Percentiles rank a stretch among this genome's conserved stretches.
phyloP scores from a whole-genome alignment of 2,113 vertebrate genomes.

The Zosterops lateralis region DNA sequence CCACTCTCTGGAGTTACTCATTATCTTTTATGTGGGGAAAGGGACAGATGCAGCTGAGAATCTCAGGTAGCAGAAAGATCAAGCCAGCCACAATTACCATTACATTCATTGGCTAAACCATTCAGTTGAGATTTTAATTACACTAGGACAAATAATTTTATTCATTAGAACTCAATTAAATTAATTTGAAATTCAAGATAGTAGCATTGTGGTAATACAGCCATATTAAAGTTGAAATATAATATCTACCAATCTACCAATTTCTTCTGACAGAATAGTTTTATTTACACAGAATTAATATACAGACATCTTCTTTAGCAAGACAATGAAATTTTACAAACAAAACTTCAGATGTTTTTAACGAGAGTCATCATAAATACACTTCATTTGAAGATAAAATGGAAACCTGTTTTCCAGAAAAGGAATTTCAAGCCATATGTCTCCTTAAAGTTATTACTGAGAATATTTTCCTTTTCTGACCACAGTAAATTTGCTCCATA shows the following conservation, averaged over 20 bases:
- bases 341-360: slow-evolving; percentile 12
- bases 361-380: background rate
- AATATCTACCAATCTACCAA: slow-evolving; percentile 36
- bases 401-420: background rate
- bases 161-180: slow-evolving; percentile 68
- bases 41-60: background rate
- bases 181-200: slow-evolving; percentile 63
- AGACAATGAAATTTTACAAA: slow-evolving; percentile 25
- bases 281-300: slow-evolving; percentile 45
- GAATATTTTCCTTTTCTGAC: background rate
- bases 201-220: slow-evolving; percentile 44
- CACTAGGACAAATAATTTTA: slow-evolving; percentile 62
- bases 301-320: slow-evolving; percentile 24
- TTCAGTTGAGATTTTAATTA: slow-evolving; percentile 60
- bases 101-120: slow-evolving; percentile 44
- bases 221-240: slow-evolving; percentile 60
- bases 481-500: background rate
- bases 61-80: slow-evolving; percentile 39
- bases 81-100: slow-evolving; percentile 23
- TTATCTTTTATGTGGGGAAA: background rate
- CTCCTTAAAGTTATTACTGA: background rate
- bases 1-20: background rate
- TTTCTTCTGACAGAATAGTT: slow-evolving; percentile 57
- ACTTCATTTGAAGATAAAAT: slow-evolving; percentile 44
- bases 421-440: background rate